A percentile compares a stretch with the other conserved stretches of the same genome.
Conservation (phyloP, 2,113 vertebrate genomes). For the Jaculus jaculus region DNA sequence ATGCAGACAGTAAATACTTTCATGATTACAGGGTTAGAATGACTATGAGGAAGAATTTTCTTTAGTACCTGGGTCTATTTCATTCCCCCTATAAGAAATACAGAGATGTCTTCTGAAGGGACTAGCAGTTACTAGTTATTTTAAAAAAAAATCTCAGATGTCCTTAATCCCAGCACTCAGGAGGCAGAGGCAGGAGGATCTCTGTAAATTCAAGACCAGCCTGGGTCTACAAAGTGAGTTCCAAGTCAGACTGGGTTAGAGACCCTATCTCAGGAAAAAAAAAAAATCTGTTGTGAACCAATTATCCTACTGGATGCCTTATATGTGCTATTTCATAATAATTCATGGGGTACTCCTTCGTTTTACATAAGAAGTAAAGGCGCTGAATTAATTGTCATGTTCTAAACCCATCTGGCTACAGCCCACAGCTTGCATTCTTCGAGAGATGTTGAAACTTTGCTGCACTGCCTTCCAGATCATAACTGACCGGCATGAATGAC, state of each 20-base stretch:
- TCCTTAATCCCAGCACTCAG: no score
- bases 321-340: neutral
- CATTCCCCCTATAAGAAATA: neutral
- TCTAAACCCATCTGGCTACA: neutral
- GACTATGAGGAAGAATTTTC: neutral
- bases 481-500: neutral
- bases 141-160: no score
- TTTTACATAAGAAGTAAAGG: neutral
- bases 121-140: neutral
- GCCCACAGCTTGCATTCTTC: neutral
- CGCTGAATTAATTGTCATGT: neutral
- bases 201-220: no score
- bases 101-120: neutral
- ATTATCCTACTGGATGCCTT: neutral
- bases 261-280: no score
- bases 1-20: neutral
- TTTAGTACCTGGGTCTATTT: neutral
- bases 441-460: neutral
- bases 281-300: neutral
- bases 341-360: neutral
- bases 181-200: no score
- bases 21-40: neutral
- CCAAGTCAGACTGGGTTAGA: no score
- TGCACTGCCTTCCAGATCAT: neutral
- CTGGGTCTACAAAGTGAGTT: no score